Percentiles rank a stretch among this genome's conserved stretches.
Conservation (phyloP, 2,797 vertebrate genomes). For the Mallotus villosus region DNA sequence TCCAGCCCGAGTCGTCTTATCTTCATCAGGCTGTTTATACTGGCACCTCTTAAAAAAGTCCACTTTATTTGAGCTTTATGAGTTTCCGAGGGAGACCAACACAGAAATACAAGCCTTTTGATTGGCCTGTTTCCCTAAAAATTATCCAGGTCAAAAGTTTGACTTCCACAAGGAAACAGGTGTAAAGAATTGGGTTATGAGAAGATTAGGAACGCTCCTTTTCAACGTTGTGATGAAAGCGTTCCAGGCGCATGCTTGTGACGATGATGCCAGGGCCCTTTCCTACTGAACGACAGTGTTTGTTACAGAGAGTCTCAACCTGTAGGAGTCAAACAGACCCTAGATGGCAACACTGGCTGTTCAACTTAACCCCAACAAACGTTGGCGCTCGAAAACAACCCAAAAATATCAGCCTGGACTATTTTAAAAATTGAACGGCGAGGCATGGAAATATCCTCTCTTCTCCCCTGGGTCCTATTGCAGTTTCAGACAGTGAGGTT, state of each 20-base stretch:
- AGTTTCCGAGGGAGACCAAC: conserved; percentile 39
- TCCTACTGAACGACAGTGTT: background rate
- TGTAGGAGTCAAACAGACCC: conserved; percentile 43
- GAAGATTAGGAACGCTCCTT: background rate
- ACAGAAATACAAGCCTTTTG: conserved; percentile 25
- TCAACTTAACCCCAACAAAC: conserved; percentile 39
- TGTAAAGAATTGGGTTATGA: conserved; percentile 21
- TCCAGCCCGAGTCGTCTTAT: conserved; percentile 49
- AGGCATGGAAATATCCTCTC: conserved; percentile 43
- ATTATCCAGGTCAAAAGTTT: conserved; percentile 16
- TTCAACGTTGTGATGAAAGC: conserved; percentile 6
- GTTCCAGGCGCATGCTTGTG: conserved; percentile 26
- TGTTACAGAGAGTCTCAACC: conserved; percentile 21
- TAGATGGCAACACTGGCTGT: conserved; percentile 52
- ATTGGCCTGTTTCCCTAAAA: conserved; percentile 28
- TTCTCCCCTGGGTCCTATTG: conserved; percentile 32
- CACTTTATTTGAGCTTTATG: conserved; percentile 39
- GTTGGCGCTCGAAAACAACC: conserved; percentile 46
- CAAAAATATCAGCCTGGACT: conserved; percentile 45
- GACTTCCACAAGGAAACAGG: conserved; percentile 23
- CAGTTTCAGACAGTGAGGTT: conserved; percentile 25
- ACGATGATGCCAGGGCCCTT: conserved; percentile 24
- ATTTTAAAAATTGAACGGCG: conserved; percentile 51
- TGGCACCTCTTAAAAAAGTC: conserved; percentile 47
- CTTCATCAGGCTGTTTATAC: conserved; percentile 53